Evolutionary conservation across 2,888 invertebrate species (phyloP).

Genomic region (Dryomyza anilis): DNA sequence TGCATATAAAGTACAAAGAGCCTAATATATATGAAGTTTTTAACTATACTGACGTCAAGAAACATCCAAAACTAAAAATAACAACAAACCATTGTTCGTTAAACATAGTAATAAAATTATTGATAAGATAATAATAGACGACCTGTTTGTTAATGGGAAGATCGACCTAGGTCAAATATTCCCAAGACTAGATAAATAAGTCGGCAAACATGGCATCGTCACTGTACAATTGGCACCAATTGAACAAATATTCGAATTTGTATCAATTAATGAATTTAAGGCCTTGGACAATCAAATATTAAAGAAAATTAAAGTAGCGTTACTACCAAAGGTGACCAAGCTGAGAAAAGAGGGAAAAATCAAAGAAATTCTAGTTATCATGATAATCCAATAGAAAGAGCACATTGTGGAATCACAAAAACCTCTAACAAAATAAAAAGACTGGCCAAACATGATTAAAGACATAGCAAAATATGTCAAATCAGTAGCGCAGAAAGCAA

Average conservation of each 20-base stretch:
- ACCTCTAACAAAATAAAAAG: neutral
- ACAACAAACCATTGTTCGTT: neutral
- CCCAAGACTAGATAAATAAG: neutral
- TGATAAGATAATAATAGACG: neutral
- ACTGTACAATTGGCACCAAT: neutral
- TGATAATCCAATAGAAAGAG: neutral
- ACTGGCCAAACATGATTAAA: no score
- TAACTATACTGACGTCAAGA: conserved; percentile 10
- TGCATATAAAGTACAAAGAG: neutral
- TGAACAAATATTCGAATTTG: neutral
- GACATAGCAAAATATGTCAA: no score
- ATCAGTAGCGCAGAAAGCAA: no score
- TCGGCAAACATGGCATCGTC: neutral
- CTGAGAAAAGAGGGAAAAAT: no score
- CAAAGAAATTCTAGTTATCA: no score
- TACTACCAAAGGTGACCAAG: neutral
- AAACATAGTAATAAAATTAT: neutral
- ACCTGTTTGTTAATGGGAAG: conserved; percentile 2
- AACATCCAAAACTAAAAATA: conserved; percentile 1
- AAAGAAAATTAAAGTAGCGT: neutral
- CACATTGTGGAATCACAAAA: conserved; percentile 2
- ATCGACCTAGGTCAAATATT: neutral
- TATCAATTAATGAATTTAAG: conserved; percentile 14
- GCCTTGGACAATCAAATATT: neutral
- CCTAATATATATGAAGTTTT: conserved; percentile 12